A percentile compares a stretch with the other conserved stretches of the same genome.
phyloP scores from a whole-genome alignment of 2,113 vertebrate genomes.

The Eidolon helvum region DNA sequence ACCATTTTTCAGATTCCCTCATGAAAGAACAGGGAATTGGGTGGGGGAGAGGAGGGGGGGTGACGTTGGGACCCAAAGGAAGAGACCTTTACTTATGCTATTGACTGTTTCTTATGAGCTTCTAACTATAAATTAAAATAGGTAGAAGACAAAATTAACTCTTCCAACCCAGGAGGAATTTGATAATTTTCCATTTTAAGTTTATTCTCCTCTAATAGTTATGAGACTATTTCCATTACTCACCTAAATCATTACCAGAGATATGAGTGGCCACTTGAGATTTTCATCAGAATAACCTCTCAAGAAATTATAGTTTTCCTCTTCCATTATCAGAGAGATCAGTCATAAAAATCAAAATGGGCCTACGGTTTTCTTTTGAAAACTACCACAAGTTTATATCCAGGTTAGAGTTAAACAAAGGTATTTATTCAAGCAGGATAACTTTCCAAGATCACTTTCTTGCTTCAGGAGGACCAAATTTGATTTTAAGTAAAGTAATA shows the following conservation, averaged over 20 bases:
- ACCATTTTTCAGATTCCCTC: neutral
- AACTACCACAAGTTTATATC: neutral
- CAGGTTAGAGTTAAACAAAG: neutral
- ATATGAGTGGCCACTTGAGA: neutral
- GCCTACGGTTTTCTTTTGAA: neutral
- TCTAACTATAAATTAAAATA: neutral
- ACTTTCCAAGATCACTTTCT: neutral
- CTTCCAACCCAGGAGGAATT: neutral
- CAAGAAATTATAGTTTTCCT: neutral
- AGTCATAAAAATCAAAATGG: neutral
- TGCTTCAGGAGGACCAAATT: neutral
- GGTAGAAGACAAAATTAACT: neutral
- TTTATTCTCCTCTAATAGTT: neutral
- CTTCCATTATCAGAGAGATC: neutral
- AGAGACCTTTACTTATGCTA: neutral
- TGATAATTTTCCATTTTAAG: neutral
- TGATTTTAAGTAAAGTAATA: neutral
- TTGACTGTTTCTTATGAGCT: neutral
- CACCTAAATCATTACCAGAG: neutral
- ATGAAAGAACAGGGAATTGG: neutral
- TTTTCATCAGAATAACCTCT: conserved; percentile 1
- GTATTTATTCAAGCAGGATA: neutral
- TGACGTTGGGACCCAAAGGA: neutral
- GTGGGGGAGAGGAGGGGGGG: too few relatives aligned
- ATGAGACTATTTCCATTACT: neutral